A percentile compares a stretch with the other conserved stretches of the same genome.
Conservation (phyloP, 2,888 invertebrate species). For the Trichacis sp. region DNA sequence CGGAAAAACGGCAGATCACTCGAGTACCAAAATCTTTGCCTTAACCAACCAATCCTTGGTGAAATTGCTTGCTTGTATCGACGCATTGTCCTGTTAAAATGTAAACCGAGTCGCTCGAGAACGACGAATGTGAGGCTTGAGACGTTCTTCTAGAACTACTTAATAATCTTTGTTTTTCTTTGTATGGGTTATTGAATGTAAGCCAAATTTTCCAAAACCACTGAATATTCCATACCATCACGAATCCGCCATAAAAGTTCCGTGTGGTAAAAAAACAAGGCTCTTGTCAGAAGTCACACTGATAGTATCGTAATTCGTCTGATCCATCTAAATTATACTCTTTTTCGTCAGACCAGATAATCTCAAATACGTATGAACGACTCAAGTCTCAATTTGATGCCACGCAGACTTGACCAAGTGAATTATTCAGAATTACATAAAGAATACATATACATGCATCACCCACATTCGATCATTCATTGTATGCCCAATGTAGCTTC, state of each 20-base stretch:
- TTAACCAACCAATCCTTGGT: conserved; percentile 9
- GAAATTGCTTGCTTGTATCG: conserved; percentile 1
- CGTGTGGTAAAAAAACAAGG: conserved; percentile 6
- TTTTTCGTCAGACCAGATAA: conserved; percentile 9
- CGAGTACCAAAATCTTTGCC: conserved; percentile 3
- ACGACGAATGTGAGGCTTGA: conserved; percentile 6
- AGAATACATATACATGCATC: no score
- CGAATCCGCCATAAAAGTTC: background rate
- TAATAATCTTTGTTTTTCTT: background rate
- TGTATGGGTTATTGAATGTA: background rate
- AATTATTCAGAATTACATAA: no score
- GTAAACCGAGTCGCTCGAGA: background rate
- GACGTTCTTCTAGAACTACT: background rate
- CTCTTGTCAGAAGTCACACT: background rate
- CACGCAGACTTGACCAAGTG: no score
- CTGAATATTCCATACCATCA: conserved; percentile 3
- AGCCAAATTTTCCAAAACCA: conserved; percentile 5
- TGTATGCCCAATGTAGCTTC: background rate
- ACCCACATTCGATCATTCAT: no score
- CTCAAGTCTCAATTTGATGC: no score
- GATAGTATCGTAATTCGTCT: background rate
- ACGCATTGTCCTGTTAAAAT: conserved; percentile 11
- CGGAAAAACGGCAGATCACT: conserved; percentile 1
- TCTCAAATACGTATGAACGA: conserved; percentile 7
- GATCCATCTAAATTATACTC: conserved; percentile 10